These are phyloP conservation scores for Quadroppia sp. DNA, from an alignment of 2,888 invertebrate genomes.

Conservation along the genomic window DNA sequence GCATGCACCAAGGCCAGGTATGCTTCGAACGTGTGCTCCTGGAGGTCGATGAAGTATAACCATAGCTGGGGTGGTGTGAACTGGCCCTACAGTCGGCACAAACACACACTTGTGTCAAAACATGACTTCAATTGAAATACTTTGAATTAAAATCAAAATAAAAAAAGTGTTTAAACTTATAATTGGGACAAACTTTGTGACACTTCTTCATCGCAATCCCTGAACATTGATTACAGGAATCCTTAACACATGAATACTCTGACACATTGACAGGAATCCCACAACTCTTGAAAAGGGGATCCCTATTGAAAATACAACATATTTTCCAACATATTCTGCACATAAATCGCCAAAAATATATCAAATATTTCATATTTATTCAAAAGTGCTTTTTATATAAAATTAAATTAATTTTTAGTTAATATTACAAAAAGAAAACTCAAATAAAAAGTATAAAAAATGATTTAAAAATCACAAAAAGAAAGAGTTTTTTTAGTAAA, in stretches of 20 bases:
- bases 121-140: no score
- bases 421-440: background rate
- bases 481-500: no score
- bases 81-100: constrained; percentile 62
- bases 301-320: constrained; percentile 18
- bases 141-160: constrained; percentile 9
- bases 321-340: background rate
- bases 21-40: constrained; percentile 68
- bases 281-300: constrained; percentile 29
- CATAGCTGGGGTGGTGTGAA: constrained; percentile 91
- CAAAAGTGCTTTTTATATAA: background rate
- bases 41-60: constrained; percentile 66
- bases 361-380: background rate
- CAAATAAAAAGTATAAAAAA: no score
- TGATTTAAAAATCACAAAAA: no score
- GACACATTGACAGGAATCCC: constrained; percentile 10
- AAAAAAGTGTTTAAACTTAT: constrained; percentile 17
- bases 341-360: background rate
- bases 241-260: constrained; percentile 9
- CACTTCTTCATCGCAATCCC: constrained; percentile 13
- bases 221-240: background rate
- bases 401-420: background rate
- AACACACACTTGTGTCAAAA: background rate
- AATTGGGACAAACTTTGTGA: constrained; percentile 4
- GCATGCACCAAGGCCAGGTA: constrained; percentile 96